Evolutionary conservation across 2,888 invertebrate species (phyloP).

Genomic region (Coecobrya sp.): DNA sequence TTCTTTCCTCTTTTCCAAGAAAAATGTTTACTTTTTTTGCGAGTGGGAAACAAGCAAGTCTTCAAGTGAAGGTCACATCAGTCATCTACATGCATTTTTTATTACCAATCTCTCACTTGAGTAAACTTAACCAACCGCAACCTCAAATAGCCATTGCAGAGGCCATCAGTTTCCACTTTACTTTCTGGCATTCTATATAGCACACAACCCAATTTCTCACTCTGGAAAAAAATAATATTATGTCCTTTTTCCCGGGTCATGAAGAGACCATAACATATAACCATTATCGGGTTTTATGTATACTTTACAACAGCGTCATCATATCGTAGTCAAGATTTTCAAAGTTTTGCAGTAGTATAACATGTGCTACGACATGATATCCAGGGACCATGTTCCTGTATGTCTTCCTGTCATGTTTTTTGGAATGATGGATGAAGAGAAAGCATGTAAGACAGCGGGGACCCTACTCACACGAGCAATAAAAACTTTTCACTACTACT

Average conservation of each 20-base stretch:
- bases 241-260: neutral
- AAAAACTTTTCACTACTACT: constrained; percentile 47
- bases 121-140: neutral
- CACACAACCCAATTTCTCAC: neutral
- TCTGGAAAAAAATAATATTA: neutral
- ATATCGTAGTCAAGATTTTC: neutral
- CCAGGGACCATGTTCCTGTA: constrained; percentile 31
- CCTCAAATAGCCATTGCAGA: too few species aligned
- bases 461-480: neutral
- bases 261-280: neutral
- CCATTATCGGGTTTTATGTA: neutral
- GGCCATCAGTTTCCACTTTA: neutral
- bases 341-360: neutral
- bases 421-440: constrained; percentile 48
- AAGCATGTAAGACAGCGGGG: constrained; percentile 30
- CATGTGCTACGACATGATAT: neutral
- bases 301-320: neutral
- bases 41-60: neutral
- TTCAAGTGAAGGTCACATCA: neutral
- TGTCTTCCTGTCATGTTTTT: constrained; percentile 45
- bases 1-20: neutral
- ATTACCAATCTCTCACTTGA: neutral
- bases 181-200: neutral
- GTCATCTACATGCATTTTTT: constrained; percentile 4
- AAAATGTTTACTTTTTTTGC: neutral